Evolutionary conservation across 2,113 vertebrate genomes (phyloP).

Genomic region (Poeciliopsis occidentalis): DNA sequence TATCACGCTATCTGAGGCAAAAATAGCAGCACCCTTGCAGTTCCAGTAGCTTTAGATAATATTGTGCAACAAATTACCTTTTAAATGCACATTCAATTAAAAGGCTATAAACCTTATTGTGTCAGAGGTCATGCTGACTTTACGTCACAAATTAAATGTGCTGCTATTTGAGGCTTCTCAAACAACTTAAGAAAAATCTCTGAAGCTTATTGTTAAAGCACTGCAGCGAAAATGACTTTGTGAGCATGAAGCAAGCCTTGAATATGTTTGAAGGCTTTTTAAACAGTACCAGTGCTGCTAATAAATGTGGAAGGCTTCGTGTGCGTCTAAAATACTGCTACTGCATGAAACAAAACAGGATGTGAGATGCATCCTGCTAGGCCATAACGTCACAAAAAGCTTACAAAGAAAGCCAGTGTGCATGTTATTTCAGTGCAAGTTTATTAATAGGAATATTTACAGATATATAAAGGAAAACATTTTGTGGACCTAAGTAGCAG

Average conservation of each 20-base stretch:
- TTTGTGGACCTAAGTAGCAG: conserved; percentile 32
- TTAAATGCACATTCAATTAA: neutral
- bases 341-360: conserved; percentile 1
- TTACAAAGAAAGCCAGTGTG: conserved; percentile 15
- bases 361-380: conserved; percentile 6
- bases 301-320: neutral
- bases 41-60: neutral
- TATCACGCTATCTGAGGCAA: neutral
- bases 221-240: neutral
- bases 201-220: neutral
- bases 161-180: too few species aligned
- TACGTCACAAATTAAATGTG: neutral
- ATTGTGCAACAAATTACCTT: neutral
- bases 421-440: conserved; percentile 70
- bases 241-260: neutral
- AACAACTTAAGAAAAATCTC: neutral
- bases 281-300: neutral
- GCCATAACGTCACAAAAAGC: neutral
- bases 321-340: neutral
- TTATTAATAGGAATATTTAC: conserved; percentile 81
- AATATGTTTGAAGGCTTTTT: neutral
- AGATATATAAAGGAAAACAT: conserved; percentile 62
- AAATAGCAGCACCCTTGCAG: neutral
- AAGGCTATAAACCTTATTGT: neutral
- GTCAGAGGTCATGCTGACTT: too few species aligned